Conservation (phyloP, 2,113 vertebrate genomes). For the Chaetodon auriga region DNA sequence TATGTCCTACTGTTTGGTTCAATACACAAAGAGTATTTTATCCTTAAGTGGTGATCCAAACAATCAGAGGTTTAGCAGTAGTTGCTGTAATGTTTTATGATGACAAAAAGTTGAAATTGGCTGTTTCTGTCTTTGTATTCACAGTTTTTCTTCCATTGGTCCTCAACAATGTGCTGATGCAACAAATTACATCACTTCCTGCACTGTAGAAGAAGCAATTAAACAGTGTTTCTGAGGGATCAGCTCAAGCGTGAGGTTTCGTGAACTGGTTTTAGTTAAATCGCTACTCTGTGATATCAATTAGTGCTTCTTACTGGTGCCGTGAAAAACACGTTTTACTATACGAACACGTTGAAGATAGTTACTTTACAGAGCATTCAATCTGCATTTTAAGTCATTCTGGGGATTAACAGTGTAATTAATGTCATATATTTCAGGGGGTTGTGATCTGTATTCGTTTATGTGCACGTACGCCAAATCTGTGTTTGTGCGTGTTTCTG, state of each 20-base stretch:
- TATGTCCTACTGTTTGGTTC: slow-evolving; percentile 13
- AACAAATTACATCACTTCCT: not conserved
- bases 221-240: too few relatives aligned
- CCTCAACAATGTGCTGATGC: not conserved
- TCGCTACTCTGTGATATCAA: too few relatives aligned
- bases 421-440: not conserved
- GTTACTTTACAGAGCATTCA: not conserved
- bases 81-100: not conserved
- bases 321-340: too few relatives aligned
- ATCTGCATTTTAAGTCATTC: too few relatives aligned
- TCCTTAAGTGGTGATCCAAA: not conserved
- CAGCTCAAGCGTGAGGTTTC: not conserved
- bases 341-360: not conserved
- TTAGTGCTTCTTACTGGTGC: too few relatives aligned
- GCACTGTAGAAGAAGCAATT: not conserved
- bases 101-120: not conserved
- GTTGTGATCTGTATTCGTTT: not conserved
- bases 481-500: not conserved
- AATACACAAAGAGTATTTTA: not conserved
- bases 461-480: not conserved
- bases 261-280: not conserved
- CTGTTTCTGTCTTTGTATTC: too few relatives aligned
- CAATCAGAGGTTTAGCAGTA: not conserved
- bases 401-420: not conserved
- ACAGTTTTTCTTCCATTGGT: not conserved